These are phyloP conservation scores for Drusus annulatus DNA, from an alignment of 1,140 invertebrate species.

Conservation along the genomic window DNA sequence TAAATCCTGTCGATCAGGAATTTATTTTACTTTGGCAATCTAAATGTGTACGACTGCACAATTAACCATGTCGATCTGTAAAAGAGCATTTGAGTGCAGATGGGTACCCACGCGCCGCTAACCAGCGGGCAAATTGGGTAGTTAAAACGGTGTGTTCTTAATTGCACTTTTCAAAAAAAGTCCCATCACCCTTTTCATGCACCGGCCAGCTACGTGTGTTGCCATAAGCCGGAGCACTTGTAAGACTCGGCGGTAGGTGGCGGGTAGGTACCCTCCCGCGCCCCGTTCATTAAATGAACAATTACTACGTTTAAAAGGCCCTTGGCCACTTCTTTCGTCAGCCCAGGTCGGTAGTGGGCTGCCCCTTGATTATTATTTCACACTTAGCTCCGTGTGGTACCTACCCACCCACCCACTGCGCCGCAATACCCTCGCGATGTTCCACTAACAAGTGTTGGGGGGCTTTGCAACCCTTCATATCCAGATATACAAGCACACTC, in stretches of 20 bases:
- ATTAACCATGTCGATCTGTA: no score
- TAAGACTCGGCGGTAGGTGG: slow-evolving; percentile 8
- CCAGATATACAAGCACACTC: background rate
- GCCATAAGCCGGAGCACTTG: slow-evolving; percentile 21
- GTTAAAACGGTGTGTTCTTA: slow-evolving; percentile 24
- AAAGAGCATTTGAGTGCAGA: no score
- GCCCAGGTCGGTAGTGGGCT: slow-evolving; percentile 39
- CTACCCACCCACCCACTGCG: background rate
- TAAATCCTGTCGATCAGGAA: no score
- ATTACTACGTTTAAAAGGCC: slow-evolving; percentile 59
- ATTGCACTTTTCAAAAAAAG: slow-evolving; percentile 24
- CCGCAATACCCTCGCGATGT: background rate
- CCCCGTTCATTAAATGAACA: slow-evolving; percentile 59
- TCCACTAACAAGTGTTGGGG: slow-evolving; percentile 40
- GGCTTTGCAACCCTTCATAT: background rate
- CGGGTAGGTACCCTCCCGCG: slow-evolving; percentile 9
- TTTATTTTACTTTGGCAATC: no score
- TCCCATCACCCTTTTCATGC: slow-evolving; percentile 2
- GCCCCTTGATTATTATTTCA: slow-evolving; percentile 59
- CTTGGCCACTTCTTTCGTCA: slow-evolving; percentile 50
- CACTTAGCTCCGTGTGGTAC: slow-evolving; percentile 51
- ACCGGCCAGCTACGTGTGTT: slow-evolving; percentile 37
- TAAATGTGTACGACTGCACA: no score
- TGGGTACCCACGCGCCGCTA: no score
- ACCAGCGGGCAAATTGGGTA: slow-evolving; percentile 2